Base-by-base conservation (phyloP, 2,888 invertebrate genomes). In the Luperina nickerlii region DNA sequence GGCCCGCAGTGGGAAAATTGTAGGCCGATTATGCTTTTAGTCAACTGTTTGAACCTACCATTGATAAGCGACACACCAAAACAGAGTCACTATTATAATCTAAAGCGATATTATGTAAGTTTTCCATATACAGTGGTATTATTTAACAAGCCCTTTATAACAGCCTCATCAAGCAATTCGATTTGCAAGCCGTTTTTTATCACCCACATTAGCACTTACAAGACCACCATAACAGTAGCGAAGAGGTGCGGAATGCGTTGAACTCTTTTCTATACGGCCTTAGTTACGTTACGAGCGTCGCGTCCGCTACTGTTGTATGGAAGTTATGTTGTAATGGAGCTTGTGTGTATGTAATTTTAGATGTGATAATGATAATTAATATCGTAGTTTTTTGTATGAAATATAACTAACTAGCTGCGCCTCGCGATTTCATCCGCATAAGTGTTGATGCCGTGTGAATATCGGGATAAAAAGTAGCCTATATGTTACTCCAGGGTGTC, bases 211-310 rank as follows among this genome's bases (percentile, higher is more conserved):
- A 76, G 15, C 2, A 66, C 70, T 24, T 38, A 82, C 0, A 67
- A 71, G 63, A 24, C 38, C 1, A 24, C 15, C 18, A 32, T 68
- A 57, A 62, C 7, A 13, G 8, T 27, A 42, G 18, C 71, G 45
- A n/a, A 66, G 7, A 78, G 38, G 51, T 71, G 57, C 76, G 24
- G 54, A 77, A 81, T 79, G 89, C 88, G 88, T 88, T 88, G 88
- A 88, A 89, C 78, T 88, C 89, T 88, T 88, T 88, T 89, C 67
- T 88, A 88, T 83, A 72, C 54, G 42, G 72, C 45, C 51, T 69
- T 68, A 42, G 54, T 65, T 32, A 9, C 42, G 20, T 82, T 51
- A 74, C 38, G n/a, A 54, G 42, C 1, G 45, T 9, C 63, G 38
- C 0, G 15, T 63, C 0, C 24, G 13, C 8, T 45, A 42, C 15